Conservation (phyloP, 2,113 vertebrate genomes). For the Aphelocoma coerulescens region DNA sequence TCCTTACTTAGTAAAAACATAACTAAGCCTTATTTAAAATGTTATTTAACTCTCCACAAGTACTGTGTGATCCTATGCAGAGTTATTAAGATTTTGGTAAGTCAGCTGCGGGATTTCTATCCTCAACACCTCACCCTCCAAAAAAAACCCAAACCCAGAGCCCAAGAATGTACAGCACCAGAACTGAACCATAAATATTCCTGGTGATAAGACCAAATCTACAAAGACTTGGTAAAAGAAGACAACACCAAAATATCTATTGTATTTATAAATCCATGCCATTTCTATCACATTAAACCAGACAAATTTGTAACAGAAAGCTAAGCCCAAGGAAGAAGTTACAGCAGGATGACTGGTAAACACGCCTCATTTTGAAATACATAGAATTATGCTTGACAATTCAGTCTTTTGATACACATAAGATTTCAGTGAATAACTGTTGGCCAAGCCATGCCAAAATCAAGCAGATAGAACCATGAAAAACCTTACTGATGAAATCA, state of each 20-base stretch:
- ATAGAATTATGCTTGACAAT: not conserved
- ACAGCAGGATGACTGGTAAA: not conserved
- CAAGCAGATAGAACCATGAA: not conserved
- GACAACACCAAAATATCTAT: not conserved
- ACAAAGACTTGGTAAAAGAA: not conserved
- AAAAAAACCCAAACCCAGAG: not conserved
- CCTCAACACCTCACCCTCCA: not conserved
- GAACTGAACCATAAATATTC: not conserved
- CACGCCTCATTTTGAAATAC: not conserved
- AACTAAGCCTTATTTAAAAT: not conserved
- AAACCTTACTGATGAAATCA: not conserved
- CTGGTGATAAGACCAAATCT: not conserved
- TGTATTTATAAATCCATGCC: not conserved
- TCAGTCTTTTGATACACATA: not conserved
- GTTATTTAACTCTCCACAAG: not conserved
- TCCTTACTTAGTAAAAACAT: not conserved
- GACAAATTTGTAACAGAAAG: not conserved
- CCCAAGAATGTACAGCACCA: not conserved
- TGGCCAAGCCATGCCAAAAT: not conserved
- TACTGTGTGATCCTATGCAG: not conserved
- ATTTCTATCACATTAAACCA: not conserved
- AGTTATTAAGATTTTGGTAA: not conserved
- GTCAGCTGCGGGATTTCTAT: not conserved
- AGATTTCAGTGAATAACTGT: not conserved
- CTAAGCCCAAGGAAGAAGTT: not conserved